These are phyloP conservation scores for Neolamprologus kungweensis DNA, from an alignment of 2,113 vertebrate species.

Conservation along the genomic window DNA sequence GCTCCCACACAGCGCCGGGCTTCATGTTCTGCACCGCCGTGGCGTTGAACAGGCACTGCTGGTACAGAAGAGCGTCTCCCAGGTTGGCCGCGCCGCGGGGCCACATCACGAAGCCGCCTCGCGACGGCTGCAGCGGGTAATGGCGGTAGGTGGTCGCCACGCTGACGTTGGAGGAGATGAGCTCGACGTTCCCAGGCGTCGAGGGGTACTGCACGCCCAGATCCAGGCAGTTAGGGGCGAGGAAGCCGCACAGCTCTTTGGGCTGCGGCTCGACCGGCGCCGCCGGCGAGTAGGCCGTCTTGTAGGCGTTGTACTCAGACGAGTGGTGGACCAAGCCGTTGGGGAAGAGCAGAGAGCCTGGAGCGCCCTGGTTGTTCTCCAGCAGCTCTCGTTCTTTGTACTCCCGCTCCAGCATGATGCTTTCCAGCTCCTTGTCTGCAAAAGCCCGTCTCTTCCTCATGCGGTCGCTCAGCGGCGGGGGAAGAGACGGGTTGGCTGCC, in stretches of 20 bases:
- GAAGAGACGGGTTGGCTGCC: slow-evolving; percentile 76
- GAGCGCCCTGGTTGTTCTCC: slow-evolving; percentile 79
- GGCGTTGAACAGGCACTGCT: slow-evolving; percentile 88
- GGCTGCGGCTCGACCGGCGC: slow-evolving; percentile 67
- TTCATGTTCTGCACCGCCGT: slow-evolving; percentile 85
- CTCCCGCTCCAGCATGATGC: slow-evolving; percentile 96
- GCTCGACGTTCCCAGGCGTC: slow-evolving; percentile 77
- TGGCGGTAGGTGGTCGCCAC: slow-evolving; percentile 92
- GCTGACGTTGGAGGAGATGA: slow-evolving; percentile 94
- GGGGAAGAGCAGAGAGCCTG: slow-evolving; percentile 81
- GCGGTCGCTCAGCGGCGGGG: slow-evolving; percentile 91
- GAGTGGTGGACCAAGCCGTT: slow-evolving; percentile 77
- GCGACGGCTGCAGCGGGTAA: slow-evolving; percentile 78
- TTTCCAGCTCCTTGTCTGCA: slow-evolving; percentile 97
- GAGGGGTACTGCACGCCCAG: slow-evolving; percentile 85
- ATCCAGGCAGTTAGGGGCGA: slow-evolving; percentile 82
- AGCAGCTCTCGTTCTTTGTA: slow-evolving; percentile 94
- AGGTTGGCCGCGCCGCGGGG: slow-evolving; percentile 80
- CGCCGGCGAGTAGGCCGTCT: slow-evolving; percentile 73
- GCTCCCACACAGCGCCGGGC: slow-evolving; percentile 80
- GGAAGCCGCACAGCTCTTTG: slow-evolving; percentile 84
- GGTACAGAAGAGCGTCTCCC: slow-evolving; percentile 85
- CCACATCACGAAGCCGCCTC: slow-evolving; percentile 83
- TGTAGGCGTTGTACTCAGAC: slow-evolving; percentile 85
- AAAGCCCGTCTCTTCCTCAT: slow-evolving; percentile 98